Percentiles rank a stretch among this genome's conserved stretches.
Evolutionary conservation across 2,113 vertebrate genomes (phyloP).

Genomic region (Sylvietta virens): DNA sequence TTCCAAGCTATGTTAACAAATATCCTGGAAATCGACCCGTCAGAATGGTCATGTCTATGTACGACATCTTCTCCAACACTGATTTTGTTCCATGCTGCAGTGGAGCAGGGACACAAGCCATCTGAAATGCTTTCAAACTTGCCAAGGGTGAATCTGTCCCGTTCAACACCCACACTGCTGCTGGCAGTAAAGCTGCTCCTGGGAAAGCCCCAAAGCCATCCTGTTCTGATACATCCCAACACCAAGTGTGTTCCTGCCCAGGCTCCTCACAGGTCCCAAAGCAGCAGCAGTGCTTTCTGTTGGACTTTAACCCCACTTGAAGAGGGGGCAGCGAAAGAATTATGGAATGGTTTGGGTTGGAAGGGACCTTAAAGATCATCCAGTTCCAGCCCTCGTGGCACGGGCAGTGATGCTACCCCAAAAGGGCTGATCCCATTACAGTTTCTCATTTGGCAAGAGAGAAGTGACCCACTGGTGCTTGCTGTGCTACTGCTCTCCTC

Average conservation of each 20-base stretch:
- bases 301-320: neutral
- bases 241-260: neutral
- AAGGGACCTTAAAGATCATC: neutral
- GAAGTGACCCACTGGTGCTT: neutral
- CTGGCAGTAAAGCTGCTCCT: neutral
- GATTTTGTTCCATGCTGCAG: neutral
- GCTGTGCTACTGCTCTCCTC: neutral
- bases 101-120: neutral
- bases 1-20: neutral
- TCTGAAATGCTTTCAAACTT: neutral
- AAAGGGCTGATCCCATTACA: neutral
- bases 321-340: neutral
- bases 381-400: neutral
- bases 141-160: neutral
- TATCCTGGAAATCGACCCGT: neutral
- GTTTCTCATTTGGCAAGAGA: neutral
- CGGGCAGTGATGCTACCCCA: rapidly evolving
- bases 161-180: neutral
- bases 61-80: neutral
- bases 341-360: neutral
- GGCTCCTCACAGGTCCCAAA: neutral
- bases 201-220: neutral
- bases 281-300: neutral
- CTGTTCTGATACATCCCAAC: neutral
- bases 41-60: neutral